These are phyloP conservation scores for Phalacrocorax aristotelis DNA, from an alignment of 2,113 vertebrate species.

Conservation along the genomic window DNA sequence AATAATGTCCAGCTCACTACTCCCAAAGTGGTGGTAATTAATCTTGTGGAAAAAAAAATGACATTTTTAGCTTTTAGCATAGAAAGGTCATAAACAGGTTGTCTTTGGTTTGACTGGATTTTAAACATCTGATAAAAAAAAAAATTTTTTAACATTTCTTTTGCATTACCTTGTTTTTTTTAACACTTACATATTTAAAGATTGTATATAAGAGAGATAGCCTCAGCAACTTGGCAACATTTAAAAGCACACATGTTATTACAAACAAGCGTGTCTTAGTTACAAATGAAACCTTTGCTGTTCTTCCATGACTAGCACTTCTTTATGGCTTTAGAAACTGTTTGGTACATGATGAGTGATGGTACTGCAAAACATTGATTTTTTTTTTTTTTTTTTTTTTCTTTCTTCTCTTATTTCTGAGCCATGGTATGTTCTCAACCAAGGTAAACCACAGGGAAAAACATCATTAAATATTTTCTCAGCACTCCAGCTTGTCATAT, in stretches of 20 bases:
- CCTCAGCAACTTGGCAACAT: conserved; percentile 29
- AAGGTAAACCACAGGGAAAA: conserved; percentile 22
- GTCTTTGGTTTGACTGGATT: conserved; percentile 28
- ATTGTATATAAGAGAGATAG: conserved; percentile 7
- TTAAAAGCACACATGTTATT: conserved; percentile 44
- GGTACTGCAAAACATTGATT: not conserved
- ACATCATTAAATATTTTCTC: conserved; percentile 22
- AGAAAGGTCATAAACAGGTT: conserved; percentile 48
- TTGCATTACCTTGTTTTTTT: conserved; percentile 45
- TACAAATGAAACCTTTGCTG: conserved; percentile 25
- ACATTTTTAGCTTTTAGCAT: conserved; percentile 44
- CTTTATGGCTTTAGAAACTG: conserved; percentile 4
- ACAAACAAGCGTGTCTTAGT: conserved; percentile 39
- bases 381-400: not conserved
- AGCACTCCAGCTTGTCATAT: not conserved
- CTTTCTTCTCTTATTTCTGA: not conserved
- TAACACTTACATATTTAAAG: conserved; percentile 55
- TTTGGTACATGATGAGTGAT: not conserved
- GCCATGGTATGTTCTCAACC: not conserved
- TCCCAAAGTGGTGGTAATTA: conserved; percentile 47
- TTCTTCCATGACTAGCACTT: conserved; percentile 8
- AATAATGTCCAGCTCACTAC: conserved; percentile 46
- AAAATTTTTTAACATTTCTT: not conserved
- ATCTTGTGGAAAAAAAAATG: not conserved
- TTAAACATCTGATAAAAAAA: conserved; percentile 42